Evolutionary conservation across 1,140 invertebrate species (phyloP).

Genomic region (Drosophila aff.): DNA sequence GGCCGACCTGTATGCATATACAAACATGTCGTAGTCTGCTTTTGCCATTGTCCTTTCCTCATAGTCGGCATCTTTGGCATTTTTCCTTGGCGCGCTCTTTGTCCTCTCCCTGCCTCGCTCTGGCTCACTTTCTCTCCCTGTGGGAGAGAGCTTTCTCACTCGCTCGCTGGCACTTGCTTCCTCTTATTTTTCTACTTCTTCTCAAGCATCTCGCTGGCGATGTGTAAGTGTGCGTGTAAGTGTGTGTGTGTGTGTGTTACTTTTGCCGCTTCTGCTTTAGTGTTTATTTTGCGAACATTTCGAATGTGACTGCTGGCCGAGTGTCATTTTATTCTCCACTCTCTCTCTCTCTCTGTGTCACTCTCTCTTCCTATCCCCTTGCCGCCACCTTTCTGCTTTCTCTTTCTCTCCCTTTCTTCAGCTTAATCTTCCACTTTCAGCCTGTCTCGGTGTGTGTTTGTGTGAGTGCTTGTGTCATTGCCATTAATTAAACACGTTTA

Average conservation of each 20-base stretch:
- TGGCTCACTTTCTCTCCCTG: conserved; percentile 5
- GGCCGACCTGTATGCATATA: conserved; percentile 13
- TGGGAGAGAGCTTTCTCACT: conserved; percentile 6
- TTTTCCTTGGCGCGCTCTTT: conserved; percentile 60
- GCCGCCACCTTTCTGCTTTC: no score
- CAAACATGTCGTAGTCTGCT: conserved; percentile 64
- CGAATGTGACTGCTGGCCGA: conserved; percentile 59
- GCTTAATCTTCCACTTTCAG: conserved; percentile 43
- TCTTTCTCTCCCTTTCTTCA: conserved; percentile 10
- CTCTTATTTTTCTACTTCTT: conserved; percentile 13
- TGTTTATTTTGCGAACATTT: conserved; percentile 67
- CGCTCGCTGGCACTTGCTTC: background rate
- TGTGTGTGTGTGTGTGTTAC: conserved; percentile 23
- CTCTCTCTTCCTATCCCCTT: background rate
- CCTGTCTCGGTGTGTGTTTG: conserved; percentile 17
- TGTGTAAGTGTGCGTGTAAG: conserved; percentile 14
- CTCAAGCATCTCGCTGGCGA: conserved; percentile 27
- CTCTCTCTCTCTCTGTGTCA: background rate
- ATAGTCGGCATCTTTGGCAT: conserved; percentile 62
- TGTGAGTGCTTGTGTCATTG: conserved; percentile 59
- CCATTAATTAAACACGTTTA: conserved; percentile 83
- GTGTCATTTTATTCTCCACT: conserved; percentile 56
- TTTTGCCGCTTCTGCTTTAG: conserved; percentile 57
- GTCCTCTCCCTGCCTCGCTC: conserved; percentile 1
- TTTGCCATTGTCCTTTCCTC: conserved; percentile 63